A percentile compares a stretch with the other conserved stretches of the same genome.
These are phyloP conservation scores for Cherax destructor DNA, from an alignment of 1,140 invertebrate genomes.

Conservation along the genomic window DNA sequence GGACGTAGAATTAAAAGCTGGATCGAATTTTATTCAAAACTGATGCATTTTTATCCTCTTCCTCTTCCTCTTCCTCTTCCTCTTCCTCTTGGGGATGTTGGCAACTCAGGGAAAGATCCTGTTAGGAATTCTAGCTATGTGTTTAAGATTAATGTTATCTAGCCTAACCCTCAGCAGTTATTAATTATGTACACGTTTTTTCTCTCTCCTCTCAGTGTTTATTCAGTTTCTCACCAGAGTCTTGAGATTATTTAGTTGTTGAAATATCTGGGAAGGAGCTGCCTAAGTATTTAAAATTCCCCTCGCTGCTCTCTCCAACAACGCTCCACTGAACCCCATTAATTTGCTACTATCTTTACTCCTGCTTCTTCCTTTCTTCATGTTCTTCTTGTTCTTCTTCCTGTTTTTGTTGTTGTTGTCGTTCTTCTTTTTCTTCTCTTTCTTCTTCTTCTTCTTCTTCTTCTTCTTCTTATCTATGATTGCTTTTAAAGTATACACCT, in stretches of 20 bases:
- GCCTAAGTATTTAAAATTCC: not conserved
- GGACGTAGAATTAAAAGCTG: too few relatives aligned
- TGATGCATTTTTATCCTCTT: too few relatives aligned
- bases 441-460: not conserved
- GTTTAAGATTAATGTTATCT: conserved; percentile 63
- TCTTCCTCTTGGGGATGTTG: not conserved
- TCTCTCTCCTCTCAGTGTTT: conserved; percentile 10
- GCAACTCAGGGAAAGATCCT: conserved; percentile 4
- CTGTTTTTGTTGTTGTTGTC: too few relatives aligned
- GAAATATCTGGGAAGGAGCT: not conserved
- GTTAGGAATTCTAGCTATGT: conserved; percentile 59
- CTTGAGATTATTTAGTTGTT: conserved; percentile 34
- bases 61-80: too few relatives aligned
- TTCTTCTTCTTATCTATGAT: too few relatives aligned
- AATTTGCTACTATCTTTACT: not conserved
- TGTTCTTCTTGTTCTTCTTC: not conserved
- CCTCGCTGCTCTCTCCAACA: not conserved
- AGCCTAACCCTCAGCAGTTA: conserved; percentile 35
- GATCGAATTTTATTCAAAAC: too few relatives aligned
- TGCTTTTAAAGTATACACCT: too few relatives aligned
- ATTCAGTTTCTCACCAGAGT: conserved; percentile 37
- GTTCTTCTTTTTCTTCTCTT: not conserved
- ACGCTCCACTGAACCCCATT: not conserved
- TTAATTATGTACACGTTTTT: conserved; percentile 59
- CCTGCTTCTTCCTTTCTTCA: not conserved